Conservation (phyloP, 2,113 vertebrate species). For the Burhinus oedicnemus region DNA sequence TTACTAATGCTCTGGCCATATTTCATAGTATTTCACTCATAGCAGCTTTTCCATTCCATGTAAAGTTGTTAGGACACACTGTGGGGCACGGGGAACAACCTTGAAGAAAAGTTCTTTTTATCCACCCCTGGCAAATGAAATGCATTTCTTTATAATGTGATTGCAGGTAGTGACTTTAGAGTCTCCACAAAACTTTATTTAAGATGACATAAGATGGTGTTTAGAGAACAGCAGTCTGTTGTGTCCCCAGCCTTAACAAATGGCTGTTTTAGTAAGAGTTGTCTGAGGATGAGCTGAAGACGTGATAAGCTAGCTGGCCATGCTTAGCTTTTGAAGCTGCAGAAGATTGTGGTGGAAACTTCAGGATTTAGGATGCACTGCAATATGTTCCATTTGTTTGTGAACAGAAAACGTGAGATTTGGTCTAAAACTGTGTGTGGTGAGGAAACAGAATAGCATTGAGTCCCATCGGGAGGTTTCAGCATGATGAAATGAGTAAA, state of each 20-base stretch:
- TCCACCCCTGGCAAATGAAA: background rate
- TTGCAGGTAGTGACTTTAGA: background rate
- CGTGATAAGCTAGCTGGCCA: background rate
- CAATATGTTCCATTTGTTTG: background rate
- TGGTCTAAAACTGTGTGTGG: background rate
- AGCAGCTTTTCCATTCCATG: background rate
- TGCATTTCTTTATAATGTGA: background rate
- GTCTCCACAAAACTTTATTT: background rate
- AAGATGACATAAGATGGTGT: background rate
- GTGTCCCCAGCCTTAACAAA: background rate
- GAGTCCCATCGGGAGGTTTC: background rate
- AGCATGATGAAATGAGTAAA: background rate
- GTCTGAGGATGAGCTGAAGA: background rate
- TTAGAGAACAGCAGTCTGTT: background rate
- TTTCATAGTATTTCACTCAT: background rate
- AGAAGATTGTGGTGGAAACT: background rate
- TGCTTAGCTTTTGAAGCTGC: background rate
- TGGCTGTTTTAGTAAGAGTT: background rate
- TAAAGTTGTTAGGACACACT: background rate
- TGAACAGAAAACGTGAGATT: background rate
- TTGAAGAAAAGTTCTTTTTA: background rate
- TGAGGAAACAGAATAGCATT: background rate
- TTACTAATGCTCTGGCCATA: background rate
- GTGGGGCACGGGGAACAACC: background rate
- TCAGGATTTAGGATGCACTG: background rate